Evolutionary conservation across 2,888 invertebrate genomes (phyloP), one percentile per base, ranked within the genome.

Genomic region (Heterodera filipjevi): DNA sequence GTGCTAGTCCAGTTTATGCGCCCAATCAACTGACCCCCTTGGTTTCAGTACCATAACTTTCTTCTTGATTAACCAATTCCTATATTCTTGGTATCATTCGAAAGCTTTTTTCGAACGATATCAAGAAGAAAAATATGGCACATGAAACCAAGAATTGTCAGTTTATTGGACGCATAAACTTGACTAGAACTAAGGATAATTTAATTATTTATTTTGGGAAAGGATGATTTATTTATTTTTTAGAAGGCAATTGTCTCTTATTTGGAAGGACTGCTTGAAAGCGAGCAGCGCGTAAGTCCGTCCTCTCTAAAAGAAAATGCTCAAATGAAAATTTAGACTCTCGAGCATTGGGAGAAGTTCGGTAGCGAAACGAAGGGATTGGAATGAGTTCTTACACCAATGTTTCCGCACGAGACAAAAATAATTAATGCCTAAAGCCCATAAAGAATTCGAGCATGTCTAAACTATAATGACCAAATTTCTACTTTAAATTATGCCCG

Each of bases 301-400:
- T 33, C n/a, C 30, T 30, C 10, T 19, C 0, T 6, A 35, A 16
- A n/a, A 49, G 27, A 3, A 16, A 22, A 22, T n/a, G n/a, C n/a
- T n/a, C n/a, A 39, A 19, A 16, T 79, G 80, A 39, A 80, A 78
- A 89, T 90, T 82, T 92, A 95, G 94, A 91, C 95, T 68, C 93
- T 95, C 85, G 94, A 95, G 90, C 94, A 94, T 90, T 96, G 97
- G 98, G 96, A 98, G 90, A 93, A 94, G 33, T 98, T 98, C 91
- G 91, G 96, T 85, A 97, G 97, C 0, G 95, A 96, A 90, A 96
- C 96, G 46, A 82, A 81, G 30, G 73, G 30, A 59, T 27, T 27
- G 59, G 27, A 59, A 27, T 27, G 39, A 59, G 59, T 53, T 16
- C 16, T 53, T 53, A 19, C 12, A 49, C 16, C 16, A 19, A 49